Percentiles rank a stretch among this genome's conserved stretches.
Evolutionary conservation across 37 sponge, comb jelly and placozoan genomes (phyloP).

Genomic region (Diacarnus erythraeanus): DNA sequence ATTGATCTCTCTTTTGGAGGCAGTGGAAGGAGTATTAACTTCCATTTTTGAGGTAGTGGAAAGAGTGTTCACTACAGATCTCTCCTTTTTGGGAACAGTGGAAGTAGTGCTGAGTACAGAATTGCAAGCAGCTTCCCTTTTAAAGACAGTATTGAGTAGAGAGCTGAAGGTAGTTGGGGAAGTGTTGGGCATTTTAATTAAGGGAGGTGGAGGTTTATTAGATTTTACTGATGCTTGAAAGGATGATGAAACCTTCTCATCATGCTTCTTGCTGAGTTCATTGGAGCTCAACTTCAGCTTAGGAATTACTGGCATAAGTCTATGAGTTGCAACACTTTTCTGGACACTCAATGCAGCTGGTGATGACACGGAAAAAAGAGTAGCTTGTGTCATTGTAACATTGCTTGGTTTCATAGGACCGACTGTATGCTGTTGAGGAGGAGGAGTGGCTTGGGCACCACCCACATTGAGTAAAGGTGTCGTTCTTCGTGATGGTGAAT

Average conservation of each 20-base stretch:
- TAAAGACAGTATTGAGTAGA: background rate
- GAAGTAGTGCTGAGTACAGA: background rate
- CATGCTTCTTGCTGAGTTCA: no score
- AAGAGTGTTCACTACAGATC: background rate
- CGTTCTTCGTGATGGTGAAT: background rate
- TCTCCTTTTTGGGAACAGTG: background rate
- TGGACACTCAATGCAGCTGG: no score
- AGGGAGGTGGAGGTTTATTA: background rate
- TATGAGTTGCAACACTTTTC: no score
- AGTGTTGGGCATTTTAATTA: background rate
- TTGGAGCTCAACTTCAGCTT: no score
- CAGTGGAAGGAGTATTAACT: no score
- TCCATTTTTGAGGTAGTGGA: no score
- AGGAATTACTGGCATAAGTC: no score
- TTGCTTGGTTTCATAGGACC: background rate
- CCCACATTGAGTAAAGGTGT: background rate
- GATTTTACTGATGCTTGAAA: background rate
- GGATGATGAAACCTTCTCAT: no score
- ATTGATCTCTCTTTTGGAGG: no score
- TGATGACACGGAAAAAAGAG: no score
- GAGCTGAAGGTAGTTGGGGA: background rate
- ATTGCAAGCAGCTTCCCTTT: background rate
- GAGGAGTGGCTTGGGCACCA: background rate
- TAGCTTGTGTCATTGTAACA: background rate
- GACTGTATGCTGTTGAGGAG: background rate